Conservation (phyloP, 2,888 invertebrate genomes). For the Eupelmus urozonus region DNA sequence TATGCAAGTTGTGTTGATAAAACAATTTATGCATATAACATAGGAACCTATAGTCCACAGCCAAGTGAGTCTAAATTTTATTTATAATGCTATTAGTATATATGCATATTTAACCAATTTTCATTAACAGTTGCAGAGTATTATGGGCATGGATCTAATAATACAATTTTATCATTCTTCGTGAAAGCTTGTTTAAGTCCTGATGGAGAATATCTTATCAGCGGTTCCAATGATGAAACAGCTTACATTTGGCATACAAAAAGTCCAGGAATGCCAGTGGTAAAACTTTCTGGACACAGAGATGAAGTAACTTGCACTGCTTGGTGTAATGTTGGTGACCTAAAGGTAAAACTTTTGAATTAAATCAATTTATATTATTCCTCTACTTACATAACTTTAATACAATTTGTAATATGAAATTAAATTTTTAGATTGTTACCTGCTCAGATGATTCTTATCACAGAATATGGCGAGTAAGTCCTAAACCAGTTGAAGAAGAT, state of each 20-base stretch:
- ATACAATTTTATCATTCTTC: conserved; percentile 89
- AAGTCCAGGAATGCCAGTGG: conserved; percentile 82
- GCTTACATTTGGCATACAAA: conserved; percentile 92
- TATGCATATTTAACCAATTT: conserved; percentile 20
- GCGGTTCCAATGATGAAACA: conserved; percentile 92
- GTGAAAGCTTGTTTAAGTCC: conserved; percentile 90
- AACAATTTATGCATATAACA: conserved; percentile 90
- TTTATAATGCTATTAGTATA: not conserved
- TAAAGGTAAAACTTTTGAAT: conserved; percentile 78
- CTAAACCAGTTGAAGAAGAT: conserved; percentile 76
- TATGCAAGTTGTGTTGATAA: conserved; percentile 94
- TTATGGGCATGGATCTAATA: conserved; percentile 86
- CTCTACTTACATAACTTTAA: not conserved
- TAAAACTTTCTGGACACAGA: conserved; percentile 86
- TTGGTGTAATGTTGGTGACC: conserved; percentile 83
- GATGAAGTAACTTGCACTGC: conserved; percentile 93
- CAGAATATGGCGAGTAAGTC: conserved; percentile 86
- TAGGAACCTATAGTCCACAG: conserved; percentile 83
- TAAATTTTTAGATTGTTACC: conserved; percentile 82
- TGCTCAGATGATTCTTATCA: conserved; percentile 91
- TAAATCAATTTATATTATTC: conserved; percentile 19
- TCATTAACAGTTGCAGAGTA: conserved; percentile 74
- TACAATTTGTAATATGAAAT: conserved; percentile 11
- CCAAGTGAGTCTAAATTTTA: conserved; percentile 78
- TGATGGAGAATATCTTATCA: conserved; percentile 88